Evolutionary conservation across 1,140 invertebrate genomes (phyloP), one percentile per base, ranked within the genome.

Genomic region (Drosophila guanche): DNA sequence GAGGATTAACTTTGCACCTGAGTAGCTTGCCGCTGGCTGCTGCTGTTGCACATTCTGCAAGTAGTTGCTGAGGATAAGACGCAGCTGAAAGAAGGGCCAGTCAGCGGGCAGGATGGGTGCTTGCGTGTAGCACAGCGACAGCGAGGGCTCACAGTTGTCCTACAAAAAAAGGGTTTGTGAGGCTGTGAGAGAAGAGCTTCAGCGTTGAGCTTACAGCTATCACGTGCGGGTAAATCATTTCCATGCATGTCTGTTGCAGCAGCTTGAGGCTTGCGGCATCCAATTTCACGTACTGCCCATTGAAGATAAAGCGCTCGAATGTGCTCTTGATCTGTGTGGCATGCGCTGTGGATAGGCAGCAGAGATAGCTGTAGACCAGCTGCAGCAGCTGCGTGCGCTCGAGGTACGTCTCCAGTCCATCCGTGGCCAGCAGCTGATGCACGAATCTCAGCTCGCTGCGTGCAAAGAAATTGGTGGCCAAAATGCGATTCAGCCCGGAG

Each of bases 1-100:
- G 52, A 20, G 16, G 25, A 14, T 40, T 20, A 29, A 22, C 27
- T 23, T 23, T 12, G 1, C 45, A 91, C 90, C 90, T 25, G 86
- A 90, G 33, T 58, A 76, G 23, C 78, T 76, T 1, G 63, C 67
- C 12, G 73, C 54, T 14, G 69, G 80, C n/a, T 60, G 59, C 45
- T 85, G 75, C n/a, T 89, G 75, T 10, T 89, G 79, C 29, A 90
- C 72, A 75, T 90, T 91, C 33, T 90, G 59, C 53, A 91, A 52
- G 66, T 91, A 90, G 57, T 91, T 85, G 53, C 75, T 79, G 20
- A 91, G 70, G 20, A 91, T 76, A 5, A 73, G 54, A 8, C 90
- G 85, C 16, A 91, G 51, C 56, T 81, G 83, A 48, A 90, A 83
- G 47, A 90, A 91, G 0, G 90, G 90, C 90, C 90, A 91, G 53